Percentiles rank a stretch among this genome's conserved stretches.
Conservation (phyloP, 2,888 invertebrate species). For the Amorpha juglandis region DNA sequence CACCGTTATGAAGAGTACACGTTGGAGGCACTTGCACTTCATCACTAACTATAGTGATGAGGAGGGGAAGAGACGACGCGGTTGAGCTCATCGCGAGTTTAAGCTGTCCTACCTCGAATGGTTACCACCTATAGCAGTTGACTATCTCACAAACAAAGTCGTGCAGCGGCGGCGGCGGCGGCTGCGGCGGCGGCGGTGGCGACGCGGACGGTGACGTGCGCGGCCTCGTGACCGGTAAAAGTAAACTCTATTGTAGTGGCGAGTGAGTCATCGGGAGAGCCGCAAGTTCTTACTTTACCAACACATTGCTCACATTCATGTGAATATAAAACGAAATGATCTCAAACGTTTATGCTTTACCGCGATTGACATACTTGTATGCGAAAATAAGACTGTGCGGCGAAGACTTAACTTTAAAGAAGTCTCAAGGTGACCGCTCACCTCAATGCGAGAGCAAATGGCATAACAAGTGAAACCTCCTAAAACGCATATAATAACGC, state of each 20-base stretch:
- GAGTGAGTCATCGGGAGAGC: neutral
- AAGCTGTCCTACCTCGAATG: neutral
- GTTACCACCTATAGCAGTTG: neutral
- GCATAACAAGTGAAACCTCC: too few relatives aligned
- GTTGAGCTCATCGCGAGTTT: neutral
- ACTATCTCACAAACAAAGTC: neutral
- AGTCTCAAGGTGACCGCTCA: too few relatives aligned
- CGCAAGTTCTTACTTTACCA: neutral
- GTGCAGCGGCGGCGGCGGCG: neutral
- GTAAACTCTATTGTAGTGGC: neutral
- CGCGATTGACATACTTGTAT: too few relatives aligned
- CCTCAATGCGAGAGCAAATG: too few relatives aligned
- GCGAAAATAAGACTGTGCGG: too few relatives aligned
- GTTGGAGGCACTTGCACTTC: too few relatives aligned
- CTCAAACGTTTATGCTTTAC: too few relatives aligned
- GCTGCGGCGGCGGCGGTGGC: neutral
- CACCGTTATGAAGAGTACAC: neutral
- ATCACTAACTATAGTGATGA: neutral
- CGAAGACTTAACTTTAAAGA: too few relatives aligned
- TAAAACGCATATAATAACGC: too few relatives aligned
- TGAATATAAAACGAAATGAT: neutral
- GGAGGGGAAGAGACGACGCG: neutral
- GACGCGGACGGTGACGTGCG: neutral
- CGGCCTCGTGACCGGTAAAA: constrained; percentile 1
- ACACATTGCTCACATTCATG: neutral